A percentile compares a stretch with the other conserved stretches of the same genome.
These are phyloP conservation scores for Harlomillsia oculata DNA, from an alignment of 1,140 invertebrate genomes.

Conservation along the genomic window DNA sequence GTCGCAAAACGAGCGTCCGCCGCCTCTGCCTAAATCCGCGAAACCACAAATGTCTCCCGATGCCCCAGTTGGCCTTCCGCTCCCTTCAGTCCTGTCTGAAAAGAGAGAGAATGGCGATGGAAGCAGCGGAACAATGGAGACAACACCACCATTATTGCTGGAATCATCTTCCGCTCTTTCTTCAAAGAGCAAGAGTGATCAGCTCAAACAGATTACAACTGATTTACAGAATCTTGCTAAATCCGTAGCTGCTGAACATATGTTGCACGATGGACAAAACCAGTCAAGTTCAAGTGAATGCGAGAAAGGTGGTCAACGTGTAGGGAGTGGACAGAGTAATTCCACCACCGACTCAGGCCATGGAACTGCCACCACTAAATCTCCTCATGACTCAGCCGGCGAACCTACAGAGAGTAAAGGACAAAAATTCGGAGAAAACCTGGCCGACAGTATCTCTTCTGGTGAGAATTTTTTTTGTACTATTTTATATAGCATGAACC, in stretches of 20 bases:
- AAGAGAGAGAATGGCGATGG: slow-evolving; percentile 35
- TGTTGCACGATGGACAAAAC: slow-evolving; percentile 12
- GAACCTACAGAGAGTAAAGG: slow-evolving; percentile 23
- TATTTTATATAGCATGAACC: too few relatives aligned
- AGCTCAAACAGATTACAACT: slow-evolving; percentile 27
- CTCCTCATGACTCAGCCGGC: slow-evolving; percentile 17
- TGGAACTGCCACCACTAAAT: slow-evolving; percentile 38
- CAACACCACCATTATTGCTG: slow-evolving; percentile 3
- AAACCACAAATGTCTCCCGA: slow-evolving; percentile 10
- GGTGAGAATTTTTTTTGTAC: slow-evolving; percentile 17
- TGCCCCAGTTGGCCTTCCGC: slow-evolving; percentile 17
- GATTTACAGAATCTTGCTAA: slow-evolving; percentile 32
- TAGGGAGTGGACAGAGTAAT: slow-evolving; percentile 37
- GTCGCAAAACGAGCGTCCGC: slow-evolving; percentile 14
- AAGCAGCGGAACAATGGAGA: slow-evolving; percentile 29
- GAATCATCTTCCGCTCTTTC: slow-evolving; percentile 12
- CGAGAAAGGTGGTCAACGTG: slow-evolving; percentile 30
- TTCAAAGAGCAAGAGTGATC: slow-evolving; percentile 21
- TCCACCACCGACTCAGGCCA: slow-evolving; percentile 42
- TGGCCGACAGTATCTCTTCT: slow-evolving; percentile 33
- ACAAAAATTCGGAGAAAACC: slow-evolving; percentile 25
- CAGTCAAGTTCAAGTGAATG: slow-evolving; percentile 32
- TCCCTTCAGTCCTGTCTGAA: slow-evolving; percentile 22
- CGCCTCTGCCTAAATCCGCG: slow-evolving; percentile 26
- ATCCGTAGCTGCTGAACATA: slow-evolving; percentile 25